phyloP scores from a whole-genome alignment of 2,113 vertebrate genomes.

The Rousettus leschenaultii region DNA sequence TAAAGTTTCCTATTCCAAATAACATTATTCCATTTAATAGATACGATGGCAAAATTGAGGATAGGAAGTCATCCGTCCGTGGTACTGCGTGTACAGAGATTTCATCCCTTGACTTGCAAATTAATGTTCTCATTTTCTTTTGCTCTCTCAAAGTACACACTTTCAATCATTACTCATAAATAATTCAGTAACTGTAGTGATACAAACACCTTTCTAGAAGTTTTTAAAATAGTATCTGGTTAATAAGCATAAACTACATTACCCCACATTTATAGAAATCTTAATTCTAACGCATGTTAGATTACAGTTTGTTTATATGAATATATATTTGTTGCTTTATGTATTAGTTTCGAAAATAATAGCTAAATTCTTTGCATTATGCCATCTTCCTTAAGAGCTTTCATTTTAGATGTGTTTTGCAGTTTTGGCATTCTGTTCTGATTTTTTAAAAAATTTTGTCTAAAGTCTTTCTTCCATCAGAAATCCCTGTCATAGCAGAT shows the following conservation, averaged over 20 bases:
- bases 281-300: constrained; percentile 35
- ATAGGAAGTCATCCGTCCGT: background rate
- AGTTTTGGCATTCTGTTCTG: constrained; percentile 42
- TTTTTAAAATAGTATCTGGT: constrained; percentile 52
- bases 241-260: constrained; percentile 60
- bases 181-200: constrained; percentile 49
- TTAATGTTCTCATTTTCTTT: background rate
- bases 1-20: background rate
- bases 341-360: rapidly evolving
- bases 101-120: background rate
- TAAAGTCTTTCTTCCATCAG: constrained; percentile 59
- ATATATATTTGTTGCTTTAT: background rate
- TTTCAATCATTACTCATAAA: constrained; percentile 38
- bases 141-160: rapidly evolving
- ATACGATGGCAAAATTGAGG: background rate
- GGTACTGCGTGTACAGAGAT: background rate
- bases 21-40: background rate
- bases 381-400: background rate
- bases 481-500: constrained; percentile 32
- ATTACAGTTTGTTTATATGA: constrained; percentile 2
- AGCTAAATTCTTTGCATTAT: background rate
- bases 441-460: constrained; percentile 7
- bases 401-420: background rate
- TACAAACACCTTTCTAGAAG: constrained; percentile 66
- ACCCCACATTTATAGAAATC: constrained; percentile 12